Conservation (phyloP, 1,140 invertebrate genomes). For the Drosophila hydei region DNA sequence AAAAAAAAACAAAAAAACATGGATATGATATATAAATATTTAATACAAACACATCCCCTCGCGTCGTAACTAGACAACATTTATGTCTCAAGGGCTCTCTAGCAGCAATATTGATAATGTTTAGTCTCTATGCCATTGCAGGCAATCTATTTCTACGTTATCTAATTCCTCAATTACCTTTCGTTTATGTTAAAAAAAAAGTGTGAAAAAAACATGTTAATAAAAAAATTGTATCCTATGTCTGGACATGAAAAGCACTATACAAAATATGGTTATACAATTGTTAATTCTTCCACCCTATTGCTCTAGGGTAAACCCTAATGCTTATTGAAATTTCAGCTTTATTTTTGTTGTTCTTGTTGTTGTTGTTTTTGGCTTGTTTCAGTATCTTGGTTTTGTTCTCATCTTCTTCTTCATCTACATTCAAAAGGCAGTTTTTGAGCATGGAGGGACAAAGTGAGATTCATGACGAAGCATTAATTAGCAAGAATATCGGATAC, state of each 20-base stretch:
- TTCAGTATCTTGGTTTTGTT: slow-evolving; percentile 42
- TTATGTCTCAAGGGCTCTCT: slow-evolving; percentile 24
- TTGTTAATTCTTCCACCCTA: slow-evolving; percentile 25
- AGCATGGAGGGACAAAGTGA: slow-evolving; percentile 78
- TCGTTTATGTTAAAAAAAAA: slow-evolving; percentile 12
- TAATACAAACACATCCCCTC: slow-evolving; percentile 4
- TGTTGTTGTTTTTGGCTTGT: slow-evolving; percentile 32
- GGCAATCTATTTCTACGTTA: slow-evolving; percentile 5
- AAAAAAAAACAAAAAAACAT: slow-evolving; percentile 1
- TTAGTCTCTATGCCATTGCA: slow-evolving; percentile 18
- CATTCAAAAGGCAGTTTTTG: slow-evolving; percentile 75
- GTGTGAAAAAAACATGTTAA: slow-evolving; percentile 13
- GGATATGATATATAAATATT: not conserved
- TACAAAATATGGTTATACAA: slow-evolving; percentile 61
- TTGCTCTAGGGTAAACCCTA: slow-evolving; percentile 29
- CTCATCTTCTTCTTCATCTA: slow-evolving; percentile 46
- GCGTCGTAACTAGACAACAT: slow-evolving; percentile 9
- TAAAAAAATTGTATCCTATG: slow-evolving; percentile 32
- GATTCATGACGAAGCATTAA: slow-evolving; percentile 63
- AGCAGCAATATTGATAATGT: slow-evolving; percentile 25
- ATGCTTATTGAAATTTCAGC: slow-evolving; percentile 21
- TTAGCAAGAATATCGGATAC: slow-evolving; percentile 15
- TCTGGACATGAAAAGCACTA: slow-evolving; percentile 54
- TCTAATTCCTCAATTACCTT: slow-evolving; percentile 12
- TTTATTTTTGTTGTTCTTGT: slow-evolving; percentile 13